Evolutionary conservation across 2,888 invertebrate species (phyloP).

Genomic region (Cephalotes varians): DNA sequence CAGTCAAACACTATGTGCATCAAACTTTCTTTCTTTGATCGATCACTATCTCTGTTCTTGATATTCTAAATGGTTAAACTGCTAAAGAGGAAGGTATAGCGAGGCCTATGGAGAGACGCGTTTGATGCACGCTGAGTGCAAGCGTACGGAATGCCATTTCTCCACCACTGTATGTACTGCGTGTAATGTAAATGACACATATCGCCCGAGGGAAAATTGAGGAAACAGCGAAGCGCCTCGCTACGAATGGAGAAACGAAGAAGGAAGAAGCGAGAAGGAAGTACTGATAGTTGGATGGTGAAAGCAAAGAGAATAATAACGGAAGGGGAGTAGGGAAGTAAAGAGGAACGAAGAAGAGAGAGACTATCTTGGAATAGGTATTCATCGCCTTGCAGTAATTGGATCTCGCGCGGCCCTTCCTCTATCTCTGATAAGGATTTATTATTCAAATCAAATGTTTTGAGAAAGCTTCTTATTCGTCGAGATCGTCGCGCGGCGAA

Average conservation of each 20-base stretch:
- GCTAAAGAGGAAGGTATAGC: background rate
- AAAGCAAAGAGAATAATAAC: slow-evolving; percentile 51
- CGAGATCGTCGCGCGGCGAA: slow-evolving; percentile 61
- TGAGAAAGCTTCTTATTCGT: slow-evolving; percentile 72
- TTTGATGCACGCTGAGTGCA: slow-evolving; percentile 34
- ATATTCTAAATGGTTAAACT: slow-evolving; percentile 19
- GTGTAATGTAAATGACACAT: slow-evolving; percentile 77
- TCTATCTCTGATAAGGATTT: slow-evolving; percentile 80
- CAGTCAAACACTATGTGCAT: background rate
- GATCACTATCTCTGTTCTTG: background rate
- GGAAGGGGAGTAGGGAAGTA: slow-evolving; percentile 33
- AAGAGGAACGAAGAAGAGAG: slow-evolving; percentile 27
- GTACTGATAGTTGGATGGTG: slow-evolving; percentile 44
- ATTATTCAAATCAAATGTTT: slow-evolving; percentile 80
- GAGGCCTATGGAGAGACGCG: slow-evolving; percentile 12
- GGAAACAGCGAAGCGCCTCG: slow-evolving; percentile 51
- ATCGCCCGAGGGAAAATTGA: slow-evolving; percentile 73
- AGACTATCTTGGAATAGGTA: slow-evolving; percentile 76
- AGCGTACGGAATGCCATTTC: slow-evolving; percentile 19
- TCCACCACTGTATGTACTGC: slow-evolving; percentile 46
- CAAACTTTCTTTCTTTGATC: background rate
- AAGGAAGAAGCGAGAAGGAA: slow-evolving; percentile 14
- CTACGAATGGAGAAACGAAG: slow-evolving; percentile 49
- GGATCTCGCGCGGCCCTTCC: slow-evolving; percentile 76
- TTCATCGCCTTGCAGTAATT: slow-evolving; percentile 80